Evolutionary conservation across 2,888 invertebrate genomes (phyloP).

Genomic region (Cantharis rufa): DNA sequence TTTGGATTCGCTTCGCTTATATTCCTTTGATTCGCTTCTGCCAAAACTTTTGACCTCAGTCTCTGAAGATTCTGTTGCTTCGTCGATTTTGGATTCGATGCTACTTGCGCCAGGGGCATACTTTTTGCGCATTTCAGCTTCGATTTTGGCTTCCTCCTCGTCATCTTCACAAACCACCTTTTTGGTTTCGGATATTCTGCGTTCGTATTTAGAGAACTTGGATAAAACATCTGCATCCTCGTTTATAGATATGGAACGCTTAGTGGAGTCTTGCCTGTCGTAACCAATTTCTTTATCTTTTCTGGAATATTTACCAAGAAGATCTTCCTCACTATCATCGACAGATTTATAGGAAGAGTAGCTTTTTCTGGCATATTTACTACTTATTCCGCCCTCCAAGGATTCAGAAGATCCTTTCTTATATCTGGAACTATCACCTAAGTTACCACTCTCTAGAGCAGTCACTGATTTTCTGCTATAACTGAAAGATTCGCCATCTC

Average conservation of each 20-base stretch:
- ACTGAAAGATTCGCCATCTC: conserved; percentile 38
- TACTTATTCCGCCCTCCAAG: conserved; percentile 8
- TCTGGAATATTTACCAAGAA: conserved; percentile 18
- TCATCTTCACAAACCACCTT: conserved; percentile 17
- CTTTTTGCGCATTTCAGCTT: conserved; percentile 36
- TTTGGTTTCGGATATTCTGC: conserved; percentile 16
- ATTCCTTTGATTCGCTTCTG: not conserved
- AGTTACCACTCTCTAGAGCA: conserved; percentile 26
- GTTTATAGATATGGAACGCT: conserved; percentile 2
- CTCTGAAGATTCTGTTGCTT: not conserved
- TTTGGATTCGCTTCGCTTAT: not conserved
- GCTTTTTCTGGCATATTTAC: conserved; percentile 19
- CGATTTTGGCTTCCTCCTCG: conserved; percentile 32
- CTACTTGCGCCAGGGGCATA: conserved; percentile 35
- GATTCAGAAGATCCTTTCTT: conserved; percentile 19
- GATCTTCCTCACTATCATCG: conserved; percentile 14
- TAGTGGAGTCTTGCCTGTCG: conserved; percentile 13
- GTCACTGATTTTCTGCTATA: conserved; percentile 39
- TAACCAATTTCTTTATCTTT: conserved; percentile 5
- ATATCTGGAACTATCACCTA: conserved; percentile 14
- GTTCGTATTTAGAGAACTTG: conserved; percentile 23
- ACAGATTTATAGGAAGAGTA: conserved; percentile 12
- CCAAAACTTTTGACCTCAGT: not conserved
- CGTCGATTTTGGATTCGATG: conserved; percentile 23
- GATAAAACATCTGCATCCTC: conserved; percentile 14